A percentile compares a stretch with the other conserved stretches of the same genome.
phyloP scores from a whole-genome alignment of 2,113 vertebrate genomes.

The Sula dactylatra region DNA sequence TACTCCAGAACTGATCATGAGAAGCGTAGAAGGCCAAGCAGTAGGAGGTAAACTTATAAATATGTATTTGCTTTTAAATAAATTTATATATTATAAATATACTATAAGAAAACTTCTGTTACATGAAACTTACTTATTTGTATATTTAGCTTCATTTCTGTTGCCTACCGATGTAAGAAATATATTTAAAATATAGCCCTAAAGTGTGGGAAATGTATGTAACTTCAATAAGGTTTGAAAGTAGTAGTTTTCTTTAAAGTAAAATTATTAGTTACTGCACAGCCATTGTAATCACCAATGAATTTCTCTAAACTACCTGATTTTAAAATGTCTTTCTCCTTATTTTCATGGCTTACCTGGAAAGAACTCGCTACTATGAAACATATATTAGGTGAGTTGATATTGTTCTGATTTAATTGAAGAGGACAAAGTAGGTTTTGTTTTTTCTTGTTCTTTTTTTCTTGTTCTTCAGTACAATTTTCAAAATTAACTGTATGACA shows the following conservation, averaged over 20 bases:
- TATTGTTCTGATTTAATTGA: neutral
- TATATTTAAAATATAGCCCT: neutral
- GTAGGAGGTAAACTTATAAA: conserved; percentile 84
- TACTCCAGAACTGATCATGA: conserved; percentile 81
- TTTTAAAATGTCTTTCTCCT: conserved; percentile 76
- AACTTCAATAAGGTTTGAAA: neutral
- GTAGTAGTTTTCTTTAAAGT: neutral
- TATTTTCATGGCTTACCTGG: conserved; percentile 82
- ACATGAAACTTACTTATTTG: neutral
- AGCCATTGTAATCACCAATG: neutral
- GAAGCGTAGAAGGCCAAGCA: conserved; percentile 81
- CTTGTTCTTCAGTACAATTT: neutral
- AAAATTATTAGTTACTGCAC: neutral
- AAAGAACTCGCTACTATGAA: conserved; percentile 98
- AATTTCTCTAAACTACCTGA: conserved; percentile 33
- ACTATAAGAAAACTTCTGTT: neutral
- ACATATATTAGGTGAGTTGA: conserved; percentile 94
- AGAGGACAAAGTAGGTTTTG: neutral
- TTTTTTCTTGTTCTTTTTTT: neutral
- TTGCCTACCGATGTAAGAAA: neutral
- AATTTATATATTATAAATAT: neutral
- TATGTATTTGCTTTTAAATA: neutral
- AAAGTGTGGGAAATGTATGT: neutral
- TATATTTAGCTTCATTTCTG: neutral
- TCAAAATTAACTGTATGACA: neutral